Conservation (phyloP, 92 coral and sea anemone genomes). For the Plumapathes pennacea region DNA sequence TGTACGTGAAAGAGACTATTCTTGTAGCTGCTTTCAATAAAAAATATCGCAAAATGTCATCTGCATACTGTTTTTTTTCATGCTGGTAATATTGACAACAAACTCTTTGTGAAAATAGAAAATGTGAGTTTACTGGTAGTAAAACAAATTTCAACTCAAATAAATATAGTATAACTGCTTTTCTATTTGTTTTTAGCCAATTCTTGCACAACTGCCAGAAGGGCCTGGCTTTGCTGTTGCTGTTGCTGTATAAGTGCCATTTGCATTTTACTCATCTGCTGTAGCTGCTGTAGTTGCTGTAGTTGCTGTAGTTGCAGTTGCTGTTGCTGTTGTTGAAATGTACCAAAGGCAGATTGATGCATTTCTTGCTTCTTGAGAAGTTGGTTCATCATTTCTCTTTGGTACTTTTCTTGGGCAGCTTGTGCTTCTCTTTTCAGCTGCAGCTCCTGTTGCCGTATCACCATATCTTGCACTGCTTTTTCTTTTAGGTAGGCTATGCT, state of each 20-base stretch:
- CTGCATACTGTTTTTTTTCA: no score
- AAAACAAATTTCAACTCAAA: no score
- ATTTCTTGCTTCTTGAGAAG: constrained; percentile 33
- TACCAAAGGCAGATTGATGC: constrained; percentile 28
- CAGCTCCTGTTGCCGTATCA: constrained; percentile 34
- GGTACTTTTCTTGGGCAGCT: constrained; percentile 27
- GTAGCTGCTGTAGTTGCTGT: constrained; percentile 30
- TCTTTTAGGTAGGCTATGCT: constrained; percentile 34
- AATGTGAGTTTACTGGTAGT: no score
- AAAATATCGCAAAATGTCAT: no score
- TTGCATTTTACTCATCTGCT: constrained; percentile 42
- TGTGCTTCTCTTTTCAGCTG: constrained; percentile 22
- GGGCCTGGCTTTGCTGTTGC: constrained; percentile 36
- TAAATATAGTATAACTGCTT: no score
- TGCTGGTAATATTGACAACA: no score
- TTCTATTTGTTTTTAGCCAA: constrained; percentile 29
- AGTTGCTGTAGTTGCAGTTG: constrained; percentile 18
- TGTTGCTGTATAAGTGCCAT: constrained; percentile 21
- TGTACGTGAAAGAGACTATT: no score
- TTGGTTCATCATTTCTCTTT: constrained; percentile 38
- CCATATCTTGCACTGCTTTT: constrained; percentile 18
- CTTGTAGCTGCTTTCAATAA: no score
- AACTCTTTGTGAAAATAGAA: no score
- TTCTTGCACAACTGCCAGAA: constrained; percentile 26
- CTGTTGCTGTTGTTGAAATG: constrained; percentile 35